Conservation (phyloP, 2,797 vertebrate species). For the Propithecus perrieri region DNA sequence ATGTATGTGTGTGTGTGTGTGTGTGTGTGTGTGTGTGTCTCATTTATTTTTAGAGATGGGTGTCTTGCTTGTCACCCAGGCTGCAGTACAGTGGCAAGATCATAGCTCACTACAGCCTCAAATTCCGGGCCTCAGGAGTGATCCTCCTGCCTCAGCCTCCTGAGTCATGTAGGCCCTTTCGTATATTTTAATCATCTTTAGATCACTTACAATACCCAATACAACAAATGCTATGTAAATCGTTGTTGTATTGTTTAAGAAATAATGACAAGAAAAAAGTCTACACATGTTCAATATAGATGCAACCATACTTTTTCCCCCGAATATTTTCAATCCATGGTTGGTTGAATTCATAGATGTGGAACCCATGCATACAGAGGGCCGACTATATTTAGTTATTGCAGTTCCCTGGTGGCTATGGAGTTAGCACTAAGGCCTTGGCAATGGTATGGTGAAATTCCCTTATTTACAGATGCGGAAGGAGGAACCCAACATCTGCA, state of each 20-base stretch:
- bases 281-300: not conserved
- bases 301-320: not conserved
- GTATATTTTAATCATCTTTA: not conserved
- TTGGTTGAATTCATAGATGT: not conserved
- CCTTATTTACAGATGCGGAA: not conserved
- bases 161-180: too few relatives aligned
- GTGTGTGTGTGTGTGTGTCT: too few relatives aligned
- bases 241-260: not conserved
- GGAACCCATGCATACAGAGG: not conserved
- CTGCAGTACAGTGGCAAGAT: too few relatives aligned
- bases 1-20: too few relatives aligned
- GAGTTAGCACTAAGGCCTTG: conserved; percentile 7
- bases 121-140: too few relatives aligned
- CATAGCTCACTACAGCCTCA: too few relatives aligned
- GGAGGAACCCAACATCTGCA: not conserved
- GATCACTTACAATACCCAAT: not conserved
- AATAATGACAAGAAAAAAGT: not conserved
- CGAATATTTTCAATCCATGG: not conserved
- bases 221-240: not conserved
- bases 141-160: too few relatives aligned
- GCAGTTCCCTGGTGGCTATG: not conserved
- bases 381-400: not conserved
- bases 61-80: too few relatives aligned
- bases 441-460: not conserved
- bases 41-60: too few relatives aligned